Base-by-base conservation (phyloP, 1,140 invertebrate genomes). In the Pseudoatta argentina region DNA sequence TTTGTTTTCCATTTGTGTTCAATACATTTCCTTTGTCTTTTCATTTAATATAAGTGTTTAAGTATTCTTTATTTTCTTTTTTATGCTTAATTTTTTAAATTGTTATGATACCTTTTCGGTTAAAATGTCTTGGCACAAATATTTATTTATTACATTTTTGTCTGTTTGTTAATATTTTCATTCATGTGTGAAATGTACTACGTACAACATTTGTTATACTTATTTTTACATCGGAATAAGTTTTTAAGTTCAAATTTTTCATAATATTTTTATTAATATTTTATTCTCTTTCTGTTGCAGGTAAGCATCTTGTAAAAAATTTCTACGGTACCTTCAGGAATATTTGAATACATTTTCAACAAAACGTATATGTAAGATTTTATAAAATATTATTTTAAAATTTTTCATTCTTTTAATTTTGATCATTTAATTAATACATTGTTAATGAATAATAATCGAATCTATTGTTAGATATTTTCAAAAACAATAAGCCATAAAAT, bases 241-340 rank as follows among this genome's bases (percentile, higher is more conserved):
- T 21, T 30, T 14, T 63, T 24, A 16, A 18, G 24, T 48, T 48
- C 30, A 48, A 77, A 64, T n/a, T 1, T 12, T 0, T 57, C 3
- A 24, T 44, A n/a, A 21, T 34, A 34, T 30, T 27, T 59, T 78
- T 27, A 81, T 86, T 87, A 89, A 64, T 63, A 39, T 88, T 30
- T 63, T 83, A n/a, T 83, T 1, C 48, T 64, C 27, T 78, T 64
- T 88, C 55, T 92, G 82, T 92, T 91, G 1, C 86, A 90, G 91
- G 91, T 91, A 86, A 79, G 85, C 63, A 55, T 24, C 61, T 34
- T 24, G 3, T 53, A n/a, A 39, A 24, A 57, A 12, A 48, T 48
- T 59, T 64, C 48, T 57, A 12, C 10, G 5, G 0, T 14, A 27
- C 16, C 7, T 86, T 16, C 34, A 24, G 2, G 12, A 61, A 59